These are phyloP conservation scores for Rosalia funebris DNA, from an alignment of 2,888 invertebrate genomes.

Conservation along the genomic window DNA sequence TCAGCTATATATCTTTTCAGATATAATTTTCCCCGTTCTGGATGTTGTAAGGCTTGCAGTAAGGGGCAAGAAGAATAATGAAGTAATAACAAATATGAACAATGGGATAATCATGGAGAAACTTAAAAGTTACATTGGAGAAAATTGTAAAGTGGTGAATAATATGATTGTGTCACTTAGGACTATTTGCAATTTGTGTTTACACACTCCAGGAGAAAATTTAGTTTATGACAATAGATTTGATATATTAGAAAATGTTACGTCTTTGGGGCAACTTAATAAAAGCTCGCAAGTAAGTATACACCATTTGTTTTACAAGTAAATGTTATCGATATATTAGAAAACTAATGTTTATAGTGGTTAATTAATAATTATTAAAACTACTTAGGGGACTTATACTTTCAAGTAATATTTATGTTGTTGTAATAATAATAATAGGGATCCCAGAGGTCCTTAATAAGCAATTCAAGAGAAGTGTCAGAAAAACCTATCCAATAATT, in stretches of 20 bases:
- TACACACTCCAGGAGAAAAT: conserved; percentile 74
- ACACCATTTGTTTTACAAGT: neutral
- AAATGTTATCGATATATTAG: conserved; percentile 2
- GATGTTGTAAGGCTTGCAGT: conserved; percentile 88
- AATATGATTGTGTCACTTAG: conserved; percentile 84
- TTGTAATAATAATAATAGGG: neutral
- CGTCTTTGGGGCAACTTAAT: conserved; percentile 67
- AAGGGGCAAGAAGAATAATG: conserved; percentile 67
- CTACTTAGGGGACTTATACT: too few relatives aligned
- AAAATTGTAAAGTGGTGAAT: conserved; percentile 66
- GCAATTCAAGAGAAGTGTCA: too few relatives aligned
- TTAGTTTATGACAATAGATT: conserved; percentile 70
- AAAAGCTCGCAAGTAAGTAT: conserved; percentile 72
- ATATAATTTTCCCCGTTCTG: conserved; percentile 87
- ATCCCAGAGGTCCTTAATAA: too few relatives aligned
- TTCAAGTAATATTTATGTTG: too few relatives aligned
- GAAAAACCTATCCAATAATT: too few relatives aligned
- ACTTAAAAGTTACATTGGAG: conserved; percentile 53
- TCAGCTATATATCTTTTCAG: too few relatives aligned
- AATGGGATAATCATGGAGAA: conserved; percentile 55
- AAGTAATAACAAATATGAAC: conserved; percentile 67
- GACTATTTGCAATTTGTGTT: conserved; percentile 83
- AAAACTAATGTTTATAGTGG: too few relatives aligned
- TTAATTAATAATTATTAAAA: too few relatives aligned
- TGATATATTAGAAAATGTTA: conserved; percentile 67